phyloP scores from a whole-genome alignment of 2,797 vertebrate species.

The Picus viridis region DNA sequence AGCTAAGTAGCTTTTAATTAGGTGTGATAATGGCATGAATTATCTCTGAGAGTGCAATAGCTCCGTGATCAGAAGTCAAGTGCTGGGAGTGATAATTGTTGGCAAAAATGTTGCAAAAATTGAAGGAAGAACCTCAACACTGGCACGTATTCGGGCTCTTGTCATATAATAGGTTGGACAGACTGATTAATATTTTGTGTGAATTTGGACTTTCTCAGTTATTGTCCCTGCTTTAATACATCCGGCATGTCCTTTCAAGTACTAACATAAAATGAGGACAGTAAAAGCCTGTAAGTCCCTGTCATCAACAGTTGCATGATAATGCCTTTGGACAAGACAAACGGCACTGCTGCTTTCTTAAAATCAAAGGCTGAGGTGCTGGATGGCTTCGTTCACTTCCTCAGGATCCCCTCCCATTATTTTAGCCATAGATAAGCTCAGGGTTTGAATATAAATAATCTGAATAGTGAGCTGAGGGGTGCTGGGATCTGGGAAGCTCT shows the following conservation, averaged over 20 bases:
- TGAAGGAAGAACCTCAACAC: neutral
- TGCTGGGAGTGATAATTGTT: neutral
- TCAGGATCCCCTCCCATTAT: neutral
- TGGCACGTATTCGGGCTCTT: neutral
- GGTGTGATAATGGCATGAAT: constrained; percentile 46
- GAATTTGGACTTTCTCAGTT: neutral
- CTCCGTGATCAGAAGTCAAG: constrained; percentile 44
- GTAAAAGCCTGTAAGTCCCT: neutral
- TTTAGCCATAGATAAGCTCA: neutral
- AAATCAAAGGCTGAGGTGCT: neutral
- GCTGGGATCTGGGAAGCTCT: neutral
- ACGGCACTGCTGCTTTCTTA: neutral
- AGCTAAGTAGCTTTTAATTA: constrained; percentile 64
- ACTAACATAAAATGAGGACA: neutral
- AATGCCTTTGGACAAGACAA: constrained; percentile 32
- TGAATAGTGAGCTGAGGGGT: neutral
- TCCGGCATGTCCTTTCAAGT: neutral
- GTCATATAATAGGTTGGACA: neutral
- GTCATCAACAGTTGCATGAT: neutral
- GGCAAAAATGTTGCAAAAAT: neutral
- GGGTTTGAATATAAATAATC: neutral
- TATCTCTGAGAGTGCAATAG: constrained; percentile 39
- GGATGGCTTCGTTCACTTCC: neutral
- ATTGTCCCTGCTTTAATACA: neutral
- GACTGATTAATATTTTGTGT: neutral